A percentile compares a stretch with the other conserved stretches of the same genome.
phyloP scores from a whole-genome alignment of 2,888 invertebrate species.

The Brachylomia viminalis region DNA sequence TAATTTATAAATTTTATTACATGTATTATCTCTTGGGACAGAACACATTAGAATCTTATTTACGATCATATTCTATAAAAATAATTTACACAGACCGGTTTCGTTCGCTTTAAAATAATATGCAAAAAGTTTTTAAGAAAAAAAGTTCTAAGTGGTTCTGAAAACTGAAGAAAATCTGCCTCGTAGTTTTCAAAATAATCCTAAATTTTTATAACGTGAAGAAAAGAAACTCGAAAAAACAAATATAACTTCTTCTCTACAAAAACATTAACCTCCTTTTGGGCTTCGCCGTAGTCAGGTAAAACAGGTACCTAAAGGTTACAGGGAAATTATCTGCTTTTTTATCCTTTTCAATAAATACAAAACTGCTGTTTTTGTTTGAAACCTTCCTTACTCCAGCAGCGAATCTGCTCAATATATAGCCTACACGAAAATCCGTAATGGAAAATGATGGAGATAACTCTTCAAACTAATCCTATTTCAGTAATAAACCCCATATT shows the following conservation, averaged over 20 bases:
- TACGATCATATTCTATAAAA: constrained; percentile 34
- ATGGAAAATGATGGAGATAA: constrained; percentile 1
- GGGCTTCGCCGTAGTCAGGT: neutral
- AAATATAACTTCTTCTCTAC: neutral
- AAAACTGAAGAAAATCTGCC: constrained; percentile 5
- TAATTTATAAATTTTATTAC: constrained; percentile 39
- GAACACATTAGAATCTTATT: constrained; percentile 38
- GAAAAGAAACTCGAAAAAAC: neutral
- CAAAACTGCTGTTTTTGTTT: neutral
- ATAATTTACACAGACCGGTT: constrained; percentile 5
- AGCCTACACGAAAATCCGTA: neutral
- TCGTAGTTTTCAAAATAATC: constrained; percentile 1
- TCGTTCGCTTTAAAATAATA: constrained; percentile 40
- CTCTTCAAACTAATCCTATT: constrained; percentile 10
- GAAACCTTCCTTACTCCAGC: neutral
- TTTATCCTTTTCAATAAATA: neutral
- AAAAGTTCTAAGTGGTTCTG: constrained; percentile 19
- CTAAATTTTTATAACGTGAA: constrained; percentile 1
- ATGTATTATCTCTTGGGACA: constrained; percentile 31
- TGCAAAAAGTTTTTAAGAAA: constrained; percentile 28
- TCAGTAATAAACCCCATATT: constrained; percentile 6
- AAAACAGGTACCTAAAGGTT: neutral
- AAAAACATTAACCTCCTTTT: neutral
- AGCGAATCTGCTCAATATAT: neutral
- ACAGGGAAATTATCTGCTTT: fast-evolving